Evolutionary conservation across 2,888 invertebrate genomes (phyloP).

Genomic region (Rhimphoctona megacephalus): DNA sequence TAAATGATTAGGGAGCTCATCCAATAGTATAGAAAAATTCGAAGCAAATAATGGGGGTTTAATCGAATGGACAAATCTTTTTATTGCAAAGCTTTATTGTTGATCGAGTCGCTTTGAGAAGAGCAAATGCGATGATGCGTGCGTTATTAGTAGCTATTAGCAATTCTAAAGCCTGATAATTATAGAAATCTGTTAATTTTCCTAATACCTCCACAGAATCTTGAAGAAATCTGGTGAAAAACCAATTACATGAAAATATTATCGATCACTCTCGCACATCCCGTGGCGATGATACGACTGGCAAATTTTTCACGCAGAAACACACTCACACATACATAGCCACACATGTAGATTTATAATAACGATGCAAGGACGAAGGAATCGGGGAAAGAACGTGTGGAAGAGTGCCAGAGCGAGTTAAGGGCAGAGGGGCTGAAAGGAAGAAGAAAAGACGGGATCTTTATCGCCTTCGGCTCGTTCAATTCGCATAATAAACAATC

Average conservation of each 20-base stretch:
- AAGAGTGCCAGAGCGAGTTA: conserved; percentile 59
- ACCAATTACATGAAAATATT: background rate
- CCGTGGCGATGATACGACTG: background rate
- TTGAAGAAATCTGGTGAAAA: background rate
- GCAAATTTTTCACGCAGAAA: background rate
- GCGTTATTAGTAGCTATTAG: background rate
- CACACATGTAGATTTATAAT: background rate
- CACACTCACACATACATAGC: background rate
- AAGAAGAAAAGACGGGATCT: conserved; percentile 78
- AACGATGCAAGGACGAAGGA: conserved; percentile 35
- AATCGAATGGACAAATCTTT: background rate
- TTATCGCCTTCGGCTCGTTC: conserved; percentile 84
- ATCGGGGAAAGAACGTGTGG: conserved; percentile 45
- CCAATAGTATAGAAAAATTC: too few relatives aligned
- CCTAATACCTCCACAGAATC: background rate
- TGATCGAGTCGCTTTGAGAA: background rate
- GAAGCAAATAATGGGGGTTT: background rate
- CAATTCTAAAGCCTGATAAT: background rate
- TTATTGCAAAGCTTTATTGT: background rate
- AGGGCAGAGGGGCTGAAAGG: conserved; percentile 65
- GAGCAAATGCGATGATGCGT: background rate
- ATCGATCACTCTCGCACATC: background rate
- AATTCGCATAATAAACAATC: conserved; percentile 84
- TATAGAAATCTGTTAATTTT: background rate
- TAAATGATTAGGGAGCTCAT: background rate